Percentiles rank a stretch among this genome's conserved stretches.
Evolutionary conservation across 1,140 invertebrate genomes (phyloP).

Genomic region (Aphaenogaster floridana): DNA sequence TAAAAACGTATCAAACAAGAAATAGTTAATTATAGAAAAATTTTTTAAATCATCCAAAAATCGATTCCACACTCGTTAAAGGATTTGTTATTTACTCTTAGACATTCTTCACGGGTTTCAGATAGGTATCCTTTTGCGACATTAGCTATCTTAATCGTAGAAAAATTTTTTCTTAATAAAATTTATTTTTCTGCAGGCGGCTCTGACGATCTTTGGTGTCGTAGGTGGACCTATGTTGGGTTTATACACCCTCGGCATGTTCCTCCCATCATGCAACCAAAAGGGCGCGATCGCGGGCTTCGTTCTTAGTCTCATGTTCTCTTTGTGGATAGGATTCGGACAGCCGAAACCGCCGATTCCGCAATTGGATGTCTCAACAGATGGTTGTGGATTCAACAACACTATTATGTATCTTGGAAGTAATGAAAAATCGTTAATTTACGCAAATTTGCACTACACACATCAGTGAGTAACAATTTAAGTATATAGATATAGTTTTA

Average conservation of each 20-base stretch:
- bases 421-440: constrained; percentile 16
- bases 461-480: constrained; percentile 48
- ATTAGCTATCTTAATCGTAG: not conserved
- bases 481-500: not conserved
- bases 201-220: constrained; percentile 92
- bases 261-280: constrained; percentile 89
- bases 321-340: constrained; percentile 95
- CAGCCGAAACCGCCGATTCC: constrained; percentile 90
- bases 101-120: not conserved
- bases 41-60: not conserved
- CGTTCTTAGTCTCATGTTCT: constrained; percentile 90
- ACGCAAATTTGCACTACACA: not conserved
- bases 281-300: constrained; percentile 92
- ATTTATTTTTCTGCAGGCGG: constrained; percentile 86
- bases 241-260: constrained; percentile 93
- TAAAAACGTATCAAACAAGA: not conserved
- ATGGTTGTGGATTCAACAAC: constrained; percentile 85
- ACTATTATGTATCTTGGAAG: constrained; percentile 39
- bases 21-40: not conserved
- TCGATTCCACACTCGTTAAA: not conserved
- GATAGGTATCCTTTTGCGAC: not conserved
- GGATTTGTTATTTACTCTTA: not conserved
- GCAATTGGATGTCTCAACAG: constrained; percentile 87
- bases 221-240: constrained; percentile 93
- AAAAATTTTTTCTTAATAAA: not conserved